Base-by-base conservation (phyloP, 2,113 vertebrate species). In the Lophochroa leadbeateri region DNA sequence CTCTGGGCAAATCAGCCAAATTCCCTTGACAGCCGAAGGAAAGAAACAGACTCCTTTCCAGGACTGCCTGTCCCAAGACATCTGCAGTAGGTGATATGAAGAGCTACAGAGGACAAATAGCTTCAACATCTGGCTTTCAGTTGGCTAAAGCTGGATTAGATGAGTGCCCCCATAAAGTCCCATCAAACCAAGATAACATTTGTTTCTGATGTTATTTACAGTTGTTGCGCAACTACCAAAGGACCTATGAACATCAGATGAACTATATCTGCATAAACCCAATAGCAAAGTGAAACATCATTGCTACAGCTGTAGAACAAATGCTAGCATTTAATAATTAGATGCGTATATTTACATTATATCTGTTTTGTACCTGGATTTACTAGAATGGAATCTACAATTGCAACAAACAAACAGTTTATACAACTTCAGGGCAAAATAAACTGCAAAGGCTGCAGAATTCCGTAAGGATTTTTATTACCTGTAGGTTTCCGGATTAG, bases 401-500 rank as follows among this genome's bases (percentile, higher is more conserved):
- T 70, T 90, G 29, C n/a, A 70, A 60, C 63, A 74, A 81, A 76
- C 8, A 83, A 75, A 53, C 7, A 33, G 24, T 41, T 52, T 74
- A 18, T 78, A 72, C 0, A 1, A 39, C 75, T 92, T 28, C 49
- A n/a, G 60, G 72, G 28, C 17, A 68, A 88, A 96, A 84, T 5
- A 86, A 35, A 67, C 37, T 76, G 55, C 44, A 80, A 82, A 82
- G 23, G 71, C 90, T 79, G 61, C 28, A n/a, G 82, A 91, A 83
- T 14, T 76, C 71, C 61, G 58, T 31, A 88, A 96, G 29, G 58
- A 57, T 86, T 82, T 88, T 72, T 91, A 67, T 84, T 90, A 93
- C 70, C 71, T 83, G 61, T 49, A 82, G 53, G 69, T 60, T 95
- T 97, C 49, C 80, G 78, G 60, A 95, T 96, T 90, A 88, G 92